A percentile compares a stretch with the other conserved stretches of the same genome.
Evolutionary conservation across 2,888 invertebrate species (phyloP).

Genomic region (Trimorus sp.): DNA sequence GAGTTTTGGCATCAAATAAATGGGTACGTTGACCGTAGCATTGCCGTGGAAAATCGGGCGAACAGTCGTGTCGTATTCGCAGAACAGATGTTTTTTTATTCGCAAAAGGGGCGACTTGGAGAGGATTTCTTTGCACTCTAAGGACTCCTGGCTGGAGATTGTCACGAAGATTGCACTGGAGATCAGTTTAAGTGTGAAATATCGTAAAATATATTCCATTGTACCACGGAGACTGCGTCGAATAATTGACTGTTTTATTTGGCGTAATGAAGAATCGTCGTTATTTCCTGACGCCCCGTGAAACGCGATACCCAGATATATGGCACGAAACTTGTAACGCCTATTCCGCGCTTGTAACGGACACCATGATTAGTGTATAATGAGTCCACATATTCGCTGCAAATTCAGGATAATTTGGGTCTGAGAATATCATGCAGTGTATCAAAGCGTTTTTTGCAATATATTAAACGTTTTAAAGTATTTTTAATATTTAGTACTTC

Average conservation of each 20-base stretch:
- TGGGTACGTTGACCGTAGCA: conserved; percentile 82
- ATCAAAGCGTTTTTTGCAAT: no score
- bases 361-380: neutral
- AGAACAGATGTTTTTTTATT: conserved; percentile 83
- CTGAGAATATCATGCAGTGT: no score
- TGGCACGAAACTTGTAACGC: neutral
- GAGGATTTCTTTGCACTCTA: conserved; percentile 69
- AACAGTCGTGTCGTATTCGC: conserved; percentile 83
- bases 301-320: neutral
- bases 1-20: conserved; percentile 84
- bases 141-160: conserved; percentile 14
- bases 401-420: no score
- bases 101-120: conserved; percentile 69
- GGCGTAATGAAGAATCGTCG: neutral
- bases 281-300: neutral
- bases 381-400: no score
- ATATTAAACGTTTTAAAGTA: no score
- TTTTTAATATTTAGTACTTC: no score
- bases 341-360: neutral
- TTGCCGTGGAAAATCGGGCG: conserved; percentile 84
- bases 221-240: neutral
- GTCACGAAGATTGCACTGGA: neutral
- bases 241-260: neutral
- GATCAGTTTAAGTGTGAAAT: neutral
- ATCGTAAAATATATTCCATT: neutral